Evolutionary conservation across 2,113 vertebrate genomes (phyloP), one percentile per base, ranked within the genome.

Genomic region (Oplegnathus fasciatus): DNA sequence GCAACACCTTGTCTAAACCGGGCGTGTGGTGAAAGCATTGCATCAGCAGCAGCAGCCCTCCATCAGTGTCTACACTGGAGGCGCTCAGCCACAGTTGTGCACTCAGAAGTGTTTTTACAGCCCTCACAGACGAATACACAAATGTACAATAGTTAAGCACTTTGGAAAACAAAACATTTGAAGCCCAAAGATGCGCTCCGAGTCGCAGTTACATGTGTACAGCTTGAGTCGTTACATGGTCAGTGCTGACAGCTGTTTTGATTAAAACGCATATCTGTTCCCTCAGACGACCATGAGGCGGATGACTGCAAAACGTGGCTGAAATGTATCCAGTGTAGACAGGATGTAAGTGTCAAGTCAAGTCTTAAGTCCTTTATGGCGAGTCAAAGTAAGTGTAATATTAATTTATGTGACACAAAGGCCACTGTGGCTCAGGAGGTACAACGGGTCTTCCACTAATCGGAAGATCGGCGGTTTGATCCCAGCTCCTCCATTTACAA

Each of bases 51-150:
- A 57, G 72, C 42, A 46, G 14, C 11, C 46, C 22, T 42, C 50
- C 65, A 67, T 77, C 55, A 55, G 18, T 40, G 46, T 50, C 46
- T 50, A 50, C 15, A 50, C 44, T 50, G 46, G 6, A 50, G 5
- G 46, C 17, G 24, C 54, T 73, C 54, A 74, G 73, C 67, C 48
- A 54, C 73, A 44, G 42, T 4, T 42, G 42, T 42, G 42, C 42
- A 55, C 54, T 46, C 28, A 22, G 32, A 78, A 40, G 46, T 74
- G 85, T n/a, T 64, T 86, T 74, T 54, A 48, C n/a, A 60, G 71
- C 32, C 17, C 46, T 44, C 4, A 42, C 5, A 55, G 32, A 50
- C 22, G 52, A 69, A 46, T 62, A 34, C 20, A 66, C 40, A n/a
- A 78, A 70, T 70, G 44, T 28, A 75, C 17, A 24, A n/a, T 13